Conservation (phyloP, 2,113 vertebrate species). For the Kryptolebias marmoratus region DNA sequence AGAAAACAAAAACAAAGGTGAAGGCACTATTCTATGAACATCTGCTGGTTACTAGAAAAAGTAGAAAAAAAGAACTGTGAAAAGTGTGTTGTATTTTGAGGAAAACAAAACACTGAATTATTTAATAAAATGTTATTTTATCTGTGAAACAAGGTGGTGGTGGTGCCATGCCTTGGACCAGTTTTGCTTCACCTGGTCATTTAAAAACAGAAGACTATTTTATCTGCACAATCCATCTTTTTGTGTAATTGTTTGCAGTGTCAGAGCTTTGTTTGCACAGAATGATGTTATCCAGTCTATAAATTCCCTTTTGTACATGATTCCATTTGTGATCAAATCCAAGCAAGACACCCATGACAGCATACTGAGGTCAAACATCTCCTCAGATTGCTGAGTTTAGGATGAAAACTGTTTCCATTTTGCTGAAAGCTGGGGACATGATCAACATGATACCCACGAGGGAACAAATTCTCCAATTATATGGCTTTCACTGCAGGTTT, state of each 20-base stretch:
- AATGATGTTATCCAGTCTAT: neutral
- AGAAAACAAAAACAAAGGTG: no score
- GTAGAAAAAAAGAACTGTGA: no score
- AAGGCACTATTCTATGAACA: no score
- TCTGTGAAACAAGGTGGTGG: no score
- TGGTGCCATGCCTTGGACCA: no score
- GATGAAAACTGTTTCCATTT: constrained; percentile 21
- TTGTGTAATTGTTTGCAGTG: neutral
- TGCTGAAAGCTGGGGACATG: neutral
- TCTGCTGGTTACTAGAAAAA: no score
- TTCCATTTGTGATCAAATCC: neutral
- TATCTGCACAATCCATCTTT: no score
- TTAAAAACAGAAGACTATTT: no score
- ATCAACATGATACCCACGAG: constrained; percentile 11
- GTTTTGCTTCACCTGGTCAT: no score
- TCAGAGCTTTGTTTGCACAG: neutral
- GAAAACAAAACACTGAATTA: no score
- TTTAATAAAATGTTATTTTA: no score
- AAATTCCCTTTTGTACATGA: neutral
- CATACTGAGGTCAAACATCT: neutral
- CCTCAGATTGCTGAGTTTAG: constrained; percentile 2
- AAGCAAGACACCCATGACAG: neutral
- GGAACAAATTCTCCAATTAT: neutral
- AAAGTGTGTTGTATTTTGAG: no score
- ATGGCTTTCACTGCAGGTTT: constrained; percentile 21